Evolutionary conservation across 2,113 vertebrate genomes (phyloP).

Genomic region (Atherinomorus stipes): DNA sequence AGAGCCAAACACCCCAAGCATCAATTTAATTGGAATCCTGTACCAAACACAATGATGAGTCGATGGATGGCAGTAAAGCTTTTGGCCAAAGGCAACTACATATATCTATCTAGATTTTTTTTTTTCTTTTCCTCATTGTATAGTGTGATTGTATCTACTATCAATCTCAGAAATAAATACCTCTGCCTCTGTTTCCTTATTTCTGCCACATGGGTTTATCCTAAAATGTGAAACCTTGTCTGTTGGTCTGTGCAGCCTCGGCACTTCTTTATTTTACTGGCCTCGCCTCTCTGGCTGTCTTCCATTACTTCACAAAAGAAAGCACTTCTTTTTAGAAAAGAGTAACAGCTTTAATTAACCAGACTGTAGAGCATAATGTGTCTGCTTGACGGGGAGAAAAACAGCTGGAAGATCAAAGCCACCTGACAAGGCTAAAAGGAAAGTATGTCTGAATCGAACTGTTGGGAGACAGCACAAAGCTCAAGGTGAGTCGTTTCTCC

Average conservation of each 20-base stretch:
- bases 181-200: background rate
- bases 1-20: conserved; percentile 30
- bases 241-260: conserved; percentile 8
- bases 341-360: conserved; percentile 24
- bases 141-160: conserved; percentile 1
- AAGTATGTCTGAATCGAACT: background rate
- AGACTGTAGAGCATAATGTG: background rate
- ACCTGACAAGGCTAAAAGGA: background rate
- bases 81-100: background rate
- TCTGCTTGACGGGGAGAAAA: background rate
- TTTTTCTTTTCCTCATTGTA: background rate
- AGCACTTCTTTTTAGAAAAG: conserved; percentile 7
- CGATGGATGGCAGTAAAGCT: conserved; percentile 6
- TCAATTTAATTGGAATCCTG: conserved; percentile 28
- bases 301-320: conserved; percentile 8
- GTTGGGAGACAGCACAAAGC: conserved; percentile 1
- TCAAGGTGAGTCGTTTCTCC: conserved; percentile 1
- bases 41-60: conserved; percentile 17
- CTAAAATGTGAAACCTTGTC: background rate
- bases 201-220: background rate
- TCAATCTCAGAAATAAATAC: background rate
- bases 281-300: conserved; percentile 23
- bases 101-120: too few species aligned
- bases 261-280: conserved; percentile 10
- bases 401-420: conserved; percentile 23